Evolutionary conservation across 2,888 invertebrate genomes (phyloP), one percentile per base, ranked within the genome.

Genomic region (Tethea ocularis): DNA sequence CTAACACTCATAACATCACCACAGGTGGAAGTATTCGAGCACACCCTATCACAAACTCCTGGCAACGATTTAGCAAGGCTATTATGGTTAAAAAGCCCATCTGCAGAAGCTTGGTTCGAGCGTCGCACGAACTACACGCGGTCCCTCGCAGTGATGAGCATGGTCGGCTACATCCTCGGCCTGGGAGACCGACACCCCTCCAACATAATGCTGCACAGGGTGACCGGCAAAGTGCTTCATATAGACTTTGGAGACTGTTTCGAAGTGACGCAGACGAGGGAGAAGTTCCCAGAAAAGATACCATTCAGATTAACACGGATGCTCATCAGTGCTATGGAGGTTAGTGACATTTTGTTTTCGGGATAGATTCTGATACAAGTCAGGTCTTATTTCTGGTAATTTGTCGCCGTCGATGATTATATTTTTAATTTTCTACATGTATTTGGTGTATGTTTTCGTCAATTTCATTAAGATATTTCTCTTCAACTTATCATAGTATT

Each of bases 201-300:
- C 2, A 99, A 99, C 91, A 94, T 99, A 63, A 99, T 99, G 99
- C 93, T 99, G 82, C 99, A 99, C 83, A 94, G 99, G 56, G 94
- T 98, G 76, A 98, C 98, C 74, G 99, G 99, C 0, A 99, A 99
- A 91, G 99, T 99, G 69, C 94, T 99, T 58, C 99, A 99, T 86
- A 99, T 99, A 64, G 99, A 99, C 90, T 99, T 99, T 85, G 99
- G 99, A 0, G 99, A 99, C 87, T 99, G 99, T 83, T 99, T 99
- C 86, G 99, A 99, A 92, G 98, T 99, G 53, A 99, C 99, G 6
- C 99, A 99, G 97, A 98, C 98, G 0, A 94, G 99, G 51, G 99
- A 99, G 77, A 99, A 99, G 84, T 99, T 99, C 87, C 99, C 99
- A 0, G 99, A 99, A 88, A 99, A 98, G 88, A 99, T 99, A 72